Base-by-base conservation (phyloP, 2,888 invertebrate genomes). In the Lutraria lutraria region DNA sequence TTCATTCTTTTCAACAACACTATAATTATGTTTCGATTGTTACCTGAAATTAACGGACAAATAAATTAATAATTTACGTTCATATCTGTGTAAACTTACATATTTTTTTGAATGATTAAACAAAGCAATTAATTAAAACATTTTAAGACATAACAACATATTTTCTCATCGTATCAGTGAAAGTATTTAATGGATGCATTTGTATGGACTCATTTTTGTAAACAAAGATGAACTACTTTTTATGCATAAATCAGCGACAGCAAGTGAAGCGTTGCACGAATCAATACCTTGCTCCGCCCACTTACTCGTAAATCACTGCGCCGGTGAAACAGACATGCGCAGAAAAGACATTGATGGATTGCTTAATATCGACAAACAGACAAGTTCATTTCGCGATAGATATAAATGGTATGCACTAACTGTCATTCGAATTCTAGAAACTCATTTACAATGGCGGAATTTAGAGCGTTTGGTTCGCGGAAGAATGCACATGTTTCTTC, bases 301-400 rank as follows among this genome's bases (percentile, higher is more conserved):
- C 76, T 84, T 79, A 29, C 86, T 83, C 86, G 68, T 90, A 88
- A 86, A 90, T 90, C 88, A 90, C 60, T 81, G 72, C 88, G 88
- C 84, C 81, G 56, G 29, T 63, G 53, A 34, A n/a, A 25, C 15
- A 82, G 29, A 85, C 85, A 88, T 88, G 88, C 85, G 85, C 82
- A 43, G 72, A 83, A 16, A 19, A 76, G 88, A 88, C 88, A 88
- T 82, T 88, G 88, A 88, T 88, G 16, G 82, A 88, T 88, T 0
- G 68, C 72, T 81, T 56, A 76, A 76, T 76, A 76, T 76, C 43
- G 0, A 53, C 16, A 31, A 83, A 84, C 84, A 52, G 25, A 68
- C 52, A 81, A 19, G 34, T 84, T 31, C 52, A 25, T 43, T 21
- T 60, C n/a, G 60, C 29, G 54, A 82, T 83, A 82, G 76, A 56